Conservation (phyloP, 2,113 vertebrate genomes). For the Bettongia penicillata region DNA sequence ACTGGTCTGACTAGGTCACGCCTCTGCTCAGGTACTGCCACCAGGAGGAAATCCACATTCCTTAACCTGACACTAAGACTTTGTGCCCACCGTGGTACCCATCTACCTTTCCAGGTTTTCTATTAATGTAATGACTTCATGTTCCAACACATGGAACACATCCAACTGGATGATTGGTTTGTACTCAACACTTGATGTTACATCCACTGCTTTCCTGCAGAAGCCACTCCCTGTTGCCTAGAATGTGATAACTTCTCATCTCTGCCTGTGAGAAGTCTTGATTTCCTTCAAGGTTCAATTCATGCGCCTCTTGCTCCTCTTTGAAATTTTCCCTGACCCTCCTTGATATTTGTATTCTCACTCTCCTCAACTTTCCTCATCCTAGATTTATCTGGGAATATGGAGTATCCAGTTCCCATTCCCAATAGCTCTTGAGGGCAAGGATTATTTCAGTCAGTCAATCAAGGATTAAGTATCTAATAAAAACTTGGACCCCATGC, state of each 20-base stretch:
- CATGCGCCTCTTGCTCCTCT: neutral
- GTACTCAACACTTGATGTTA: neutral
- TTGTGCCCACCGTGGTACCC: neutral
- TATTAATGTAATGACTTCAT: neutral
- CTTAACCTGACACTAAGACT: neutral
- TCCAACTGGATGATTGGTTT: neutral
- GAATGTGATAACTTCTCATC: neutral
- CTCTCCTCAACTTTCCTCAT: neutral
- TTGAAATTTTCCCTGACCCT: neutral
- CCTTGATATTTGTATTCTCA: neutral
- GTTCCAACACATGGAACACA: too few species aligned
- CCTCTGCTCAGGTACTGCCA: neutral
- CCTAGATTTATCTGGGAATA: neutral
- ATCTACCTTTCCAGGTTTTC: neutral
- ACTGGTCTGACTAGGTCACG: neutral
- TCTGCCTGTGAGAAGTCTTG: neutral
- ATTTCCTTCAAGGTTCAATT: neutral
- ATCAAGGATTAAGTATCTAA: neutral
- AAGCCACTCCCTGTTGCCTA: neutral
- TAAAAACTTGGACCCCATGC: neutral
- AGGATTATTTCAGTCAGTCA: neutral
- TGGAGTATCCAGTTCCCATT: neutral
- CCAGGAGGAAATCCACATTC: neutral
- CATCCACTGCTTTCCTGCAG: neutral
- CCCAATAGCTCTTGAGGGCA: neutral